phyloP scores from a whole-genome alignment of 2,888 invertebrate genomes.

The Nematopogon swammerdamellus region DNA sequence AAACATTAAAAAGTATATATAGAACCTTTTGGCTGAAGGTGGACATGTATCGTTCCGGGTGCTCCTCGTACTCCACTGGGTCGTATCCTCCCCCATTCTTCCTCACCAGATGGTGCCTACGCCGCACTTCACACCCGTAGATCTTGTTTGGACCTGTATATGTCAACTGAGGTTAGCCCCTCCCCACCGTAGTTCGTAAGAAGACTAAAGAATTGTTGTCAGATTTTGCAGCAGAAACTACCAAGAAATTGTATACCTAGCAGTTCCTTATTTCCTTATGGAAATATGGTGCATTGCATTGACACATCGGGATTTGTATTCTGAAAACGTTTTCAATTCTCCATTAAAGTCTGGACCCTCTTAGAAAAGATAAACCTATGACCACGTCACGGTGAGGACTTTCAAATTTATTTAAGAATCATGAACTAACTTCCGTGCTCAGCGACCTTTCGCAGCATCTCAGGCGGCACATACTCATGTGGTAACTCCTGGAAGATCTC shows the following conservation, averaged over 20 bases:
- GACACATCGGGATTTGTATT: too few species aligned
- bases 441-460: conserved; percentile 91
- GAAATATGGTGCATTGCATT: too few species aligned
- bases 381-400: too few species aligned
- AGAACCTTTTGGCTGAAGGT: conserved; percentile 87
- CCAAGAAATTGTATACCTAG: too few species aligned
- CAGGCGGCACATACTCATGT: conserved; percentile 95
- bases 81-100: conserved; percentile 93
- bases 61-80: conserved; percentile 78
- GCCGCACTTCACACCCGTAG: conserved; percentile 93
- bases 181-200: neutral
- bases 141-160: conserved; percentile 83
- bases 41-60: conserved; percentile 92
- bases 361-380: too few species aligned
- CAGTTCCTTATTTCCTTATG: too few species aligned
- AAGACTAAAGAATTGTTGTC: neutral
- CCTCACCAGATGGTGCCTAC: conserved; percentile 90
- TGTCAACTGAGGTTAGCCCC: neutral
- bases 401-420: conserved; percentile 5
- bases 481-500: conserved; percentile 96
- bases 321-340: too few species aligned
- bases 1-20: too few species aligned
- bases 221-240: too few species aligned
- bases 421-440: conserved; percentile 85
- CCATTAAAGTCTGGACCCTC: too few species aligned